A percentile compares a stretch with the other conserved stretches of the same genome.
Conservation (phyloP, 1,140 invertebrate genomes). For the Uloborus diversus region DNA sequence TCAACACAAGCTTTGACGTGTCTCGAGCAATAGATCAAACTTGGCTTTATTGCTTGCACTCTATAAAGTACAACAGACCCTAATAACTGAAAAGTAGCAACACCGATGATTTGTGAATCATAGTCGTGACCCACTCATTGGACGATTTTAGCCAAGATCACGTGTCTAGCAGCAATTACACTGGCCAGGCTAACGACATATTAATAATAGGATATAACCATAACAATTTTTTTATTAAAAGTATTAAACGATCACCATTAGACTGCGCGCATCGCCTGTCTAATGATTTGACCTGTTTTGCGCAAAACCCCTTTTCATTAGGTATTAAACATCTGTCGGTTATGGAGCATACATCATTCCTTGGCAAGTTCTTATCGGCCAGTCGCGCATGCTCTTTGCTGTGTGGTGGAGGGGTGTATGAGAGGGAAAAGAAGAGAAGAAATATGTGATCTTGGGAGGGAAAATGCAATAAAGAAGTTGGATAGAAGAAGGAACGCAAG, state of each 20-base stretch:
- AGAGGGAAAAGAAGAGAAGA: neutral
- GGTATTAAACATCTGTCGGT: neutral
- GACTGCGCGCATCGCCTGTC: neutral
- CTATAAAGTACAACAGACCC: too few species aligned
- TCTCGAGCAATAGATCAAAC: too few species aligned
- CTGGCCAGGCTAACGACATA: constrained; percentile 2
- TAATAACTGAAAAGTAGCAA: too few species aligned
- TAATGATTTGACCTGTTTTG: constrained; percentile 5
- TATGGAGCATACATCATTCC: constrained; percentile 22
- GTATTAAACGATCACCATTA: constrained; percentile 8
- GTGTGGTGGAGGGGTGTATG: neutral
- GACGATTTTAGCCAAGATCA: too few species aligned
- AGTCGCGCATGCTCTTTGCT: neutral
- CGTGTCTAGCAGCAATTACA: neutral
- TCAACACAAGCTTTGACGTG: too few species aligned
- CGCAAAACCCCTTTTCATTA: constrained; percentile 25
- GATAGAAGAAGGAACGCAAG: too few species aligned
- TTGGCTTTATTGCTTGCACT: too few species aligned
- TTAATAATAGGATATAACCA: constrained; percentile 22
- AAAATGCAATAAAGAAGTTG: too few species aligned
- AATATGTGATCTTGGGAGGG: neutral
- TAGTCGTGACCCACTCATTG: neutral
- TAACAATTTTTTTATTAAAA: constrained; percentile 20
- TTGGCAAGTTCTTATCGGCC: constrained; percentile 13
- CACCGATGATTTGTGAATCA: too few species aligned